Evolutionary conservation across 2,888 invertebrate species (phyloP), one percentile per base, ranked within the genome.

Genomic region (Strigamia crassipes): DNA sequence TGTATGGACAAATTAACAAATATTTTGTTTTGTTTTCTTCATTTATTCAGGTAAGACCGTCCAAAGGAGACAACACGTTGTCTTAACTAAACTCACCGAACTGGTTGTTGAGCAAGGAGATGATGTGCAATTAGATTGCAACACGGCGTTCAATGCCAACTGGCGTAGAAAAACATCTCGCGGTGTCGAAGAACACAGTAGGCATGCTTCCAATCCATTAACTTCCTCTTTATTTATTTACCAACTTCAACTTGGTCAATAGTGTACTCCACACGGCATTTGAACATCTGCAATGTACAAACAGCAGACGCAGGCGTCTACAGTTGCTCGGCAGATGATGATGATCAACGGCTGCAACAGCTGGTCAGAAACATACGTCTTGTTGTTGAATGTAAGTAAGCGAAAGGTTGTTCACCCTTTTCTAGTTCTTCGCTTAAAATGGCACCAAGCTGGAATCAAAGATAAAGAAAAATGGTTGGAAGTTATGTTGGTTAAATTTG

Each of bases 221-320:
- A 73, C 31, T 23, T 56, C 12, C 31, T n/a, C 31, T 73, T 73
- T 31, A 27, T 73, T 73, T 78, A 21, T 78, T 78, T 31, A 9
- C 79, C 38, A 21, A 31, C 79, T 12, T 38, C 6, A 31, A 15
- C 15, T 46, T 46, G 42, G 42, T 13, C 15, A 2, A 1, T 21
- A 83, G 82, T 81, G 21, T 83, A 81, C 34, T 42, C 79, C 15
- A 81, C 81, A 21, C 34, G 73, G 21, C 66, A 78, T 21, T 42
- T 83, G 41, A 83, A 79, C 79, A 83, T 83, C n/a, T 83, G 82
- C 15, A 79, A 81, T 27, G 81, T 81, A 10, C 77, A 83, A 38
- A 78, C 41, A 34, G 34, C 31, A n/a, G 82, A 83, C 38, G 42
- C 66, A 21, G 82, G 82, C 51, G 73, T 61, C 18, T 83, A 83